Evolutionary conservation across 1,140 invertebrate species (phyloP), one percentile per base, ranked within the genome.

Genomic region (Thaumatotibia leucotreta): DNA sequence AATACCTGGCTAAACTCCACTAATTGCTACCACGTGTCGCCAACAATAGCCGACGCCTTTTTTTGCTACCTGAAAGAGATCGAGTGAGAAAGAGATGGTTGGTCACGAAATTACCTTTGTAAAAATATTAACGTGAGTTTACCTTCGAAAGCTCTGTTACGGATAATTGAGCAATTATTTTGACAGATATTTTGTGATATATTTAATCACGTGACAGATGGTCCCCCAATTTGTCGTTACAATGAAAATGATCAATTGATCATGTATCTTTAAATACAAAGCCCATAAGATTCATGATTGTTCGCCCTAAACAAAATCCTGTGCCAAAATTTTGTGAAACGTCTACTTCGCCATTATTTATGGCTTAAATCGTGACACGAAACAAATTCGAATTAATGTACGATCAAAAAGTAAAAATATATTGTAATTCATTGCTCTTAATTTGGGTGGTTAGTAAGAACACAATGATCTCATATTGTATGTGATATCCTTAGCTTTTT

Each of bases 1-100:
- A 58, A 58, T 58, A 58, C 52, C 52, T 58, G 52, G 23, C 76
- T 66, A 74, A 71, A 70, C 64, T 65, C 35, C 11, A 4, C 50
- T 73, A 75, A 77, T 73, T 70, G 70, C 65, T 68, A 66, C 63
- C 75, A 77, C 75, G 74, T 76, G 74, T 73, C 70, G 29, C 14
- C 61, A 72, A 77, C 71, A 74, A 74, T 54, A 39, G 58, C 4
- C 39, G 39, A 45, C 39, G 39, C 39, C 39, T 45, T 45, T 45
- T 45, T 45, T 62, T 58, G 66, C 50, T 50, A 62, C 50, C 39
- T 67, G 68, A 58, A 5, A 27, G 52, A 63, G 61, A 35, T 49
- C 8, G n/a, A 20, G 39, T 20, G n/a, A 45, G 39, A 45, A 17
- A 45, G 5, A n/a, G 17, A 20, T 1, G 4, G 5, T 6, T 45